These are phyloP conservation scores for Chaenodraco wilsoni DNA, from an alignment of 2,797 vertebrate species.

Conservation along the genomic window DNA sequence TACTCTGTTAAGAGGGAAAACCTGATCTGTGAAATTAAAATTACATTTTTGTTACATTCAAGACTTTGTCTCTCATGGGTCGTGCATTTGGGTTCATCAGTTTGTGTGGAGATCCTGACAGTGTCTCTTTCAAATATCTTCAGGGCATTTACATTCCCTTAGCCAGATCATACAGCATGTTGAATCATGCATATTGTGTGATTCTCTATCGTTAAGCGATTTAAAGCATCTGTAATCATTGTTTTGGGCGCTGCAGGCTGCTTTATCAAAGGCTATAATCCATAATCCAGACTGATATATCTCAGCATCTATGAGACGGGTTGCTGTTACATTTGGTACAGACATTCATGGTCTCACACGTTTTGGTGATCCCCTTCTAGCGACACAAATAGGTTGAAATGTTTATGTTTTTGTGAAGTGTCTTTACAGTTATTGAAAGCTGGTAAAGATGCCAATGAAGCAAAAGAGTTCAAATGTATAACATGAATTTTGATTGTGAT, in stretches of 20 bases:
- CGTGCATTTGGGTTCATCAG: too few species aligned
- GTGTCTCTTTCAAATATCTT: not conserved
- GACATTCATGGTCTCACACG: not conserved
- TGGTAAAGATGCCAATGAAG: not conserved
- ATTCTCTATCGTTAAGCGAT: not conserved
- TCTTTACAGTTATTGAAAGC: not conserved
- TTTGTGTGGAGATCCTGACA: too few species aligned
- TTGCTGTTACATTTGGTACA: not conserved
- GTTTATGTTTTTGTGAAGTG: too few species aligned
- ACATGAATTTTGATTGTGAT: too few species aligned
- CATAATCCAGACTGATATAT: not conserved
- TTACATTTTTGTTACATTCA: too few species aligned
- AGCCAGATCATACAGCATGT: not conserved
- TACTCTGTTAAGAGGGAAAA: too few species aligned
- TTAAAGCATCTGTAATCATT: not conserved
- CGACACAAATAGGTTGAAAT: not conserved
- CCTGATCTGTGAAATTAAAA: too few species aligned
- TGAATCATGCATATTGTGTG: not conserved
- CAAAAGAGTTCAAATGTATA: too few species aligned
- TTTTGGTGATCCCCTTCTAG: not conserved
- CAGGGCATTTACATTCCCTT: not conserved
- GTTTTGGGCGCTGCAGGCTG: not conserved
- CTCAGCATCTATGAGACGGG: not conserved
- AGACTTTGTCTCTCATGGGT: too few species aligned
- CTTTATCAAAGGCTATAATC: too few species aligned